Conservation (phyloP, 2,113 vertebrate species). For the Hippoglossus stenolepis region DNA sequence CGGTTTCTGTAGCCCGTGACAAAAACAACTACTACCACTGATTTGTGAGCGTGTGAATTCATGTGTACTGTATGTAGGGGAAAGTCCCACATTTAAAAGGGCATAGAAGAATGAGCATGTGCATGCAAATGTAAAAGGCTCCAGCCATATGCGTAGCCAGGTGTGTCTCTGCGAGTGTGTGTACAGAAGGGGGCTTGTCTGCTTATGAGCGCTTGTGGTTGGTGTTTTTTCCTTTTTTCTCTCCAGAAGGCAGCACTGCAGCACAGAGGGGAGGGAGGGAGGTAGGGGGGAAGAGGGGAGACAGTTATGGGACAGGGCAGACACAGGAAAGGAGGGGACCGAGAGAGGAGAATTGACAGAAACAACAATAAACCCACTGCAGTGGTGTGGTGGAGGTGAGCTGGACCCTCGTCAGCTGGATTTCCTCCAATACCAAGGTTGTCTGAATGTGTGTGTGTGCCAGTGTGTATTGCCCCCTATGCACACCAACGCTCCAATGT, state of each 20-base stretch:
- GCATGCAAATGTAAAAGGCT: slow-evolving; percentile 63
- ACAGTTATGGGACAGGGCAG: slow-evolving; percentile 31
- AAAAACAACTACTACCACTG: background rate
- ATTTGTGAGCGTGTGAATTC: slow-evolving; percentile 18
- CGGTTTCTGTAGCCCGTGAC: background rate
- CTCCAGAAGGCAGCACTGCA: slow-evolving; percentile 73
- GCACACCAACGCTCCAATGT: slow-evolving; percentile 3
- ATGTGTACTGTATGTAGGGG: slow-evolving; percentile 28
- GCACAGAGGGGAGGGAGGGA: slow-evolving; percentile 32
- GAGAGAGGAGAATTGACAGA: slow-evolving; percentile 41
- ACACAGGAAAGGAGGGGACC: slow-evolving; percentile 31
- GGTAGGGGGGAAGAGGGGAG: slow-evolving; percentile 8
- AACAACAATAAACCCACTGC: slow-evolving; percentile 72
- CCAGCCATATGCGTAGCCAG: slow-evolving; percentile 52
- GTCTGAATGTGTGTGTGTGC: slow-evolving; percentile 13
- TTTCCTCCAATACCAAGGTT: slow-evolving; percentile 33
- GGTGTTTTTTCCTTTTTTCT: slow-evolving; percentile 43
- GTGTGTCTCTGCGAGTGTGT: slow-evolving; percentile 45
- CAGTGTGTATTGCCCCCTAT: background rate
- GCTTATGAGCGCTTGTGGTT: slow-evolving; percentile 50
- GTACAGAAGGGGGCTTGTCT: slow-evolving; percentile 57
- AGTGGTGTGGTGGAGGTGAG: slow-evolving; percentile 52
- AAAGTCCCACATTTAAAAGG: slow-evolving; percentile 62
- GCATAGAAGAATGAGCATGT: slow-evolving; percentile 56
- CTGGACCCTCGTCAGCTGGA: slow-evolving; percentile 7